phyloP scores from a whole-genome alignment of 2,888 invertebrate species.

The Marasmarcha lunaedactyla region DNA sequence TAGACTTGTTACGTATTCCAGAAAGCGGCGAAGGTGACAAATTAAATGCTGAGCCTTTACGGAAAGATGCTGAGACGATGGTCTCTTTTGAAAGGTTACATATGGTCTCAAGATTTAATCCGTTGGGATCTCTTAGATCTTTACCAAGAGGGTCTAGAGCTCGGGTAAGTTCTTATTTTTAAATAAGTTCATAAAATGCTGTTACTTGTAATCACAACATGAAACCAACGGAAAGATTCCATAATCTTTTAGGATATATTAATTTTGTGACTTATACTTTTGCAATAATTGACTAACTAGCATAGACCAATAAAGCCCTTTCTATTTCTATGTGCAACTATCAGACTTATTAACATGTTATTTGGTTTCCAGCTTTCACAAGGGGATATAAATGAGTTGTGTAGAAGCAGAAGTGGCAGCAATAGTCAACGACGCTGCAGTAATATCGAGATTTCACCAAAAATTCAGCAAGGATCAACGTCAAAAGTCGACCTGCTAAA shows the following conservation, averaged over 20 bases:
- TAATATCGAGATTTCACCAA: slow-evolving; percentile 61
- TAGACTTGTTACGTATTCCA: no score
- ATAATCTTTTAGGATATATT: no score
- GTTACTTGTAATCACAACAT: no score
- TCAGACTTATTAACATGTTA: background rate
- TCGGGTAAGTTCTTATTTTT: slow-evolving; percentile 30
- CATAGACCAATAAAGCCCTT: no score
- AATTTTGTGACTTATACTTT: no score
- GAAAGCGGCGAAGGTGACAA: slow-evolving; percentile 75
- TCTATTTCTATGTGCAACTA: no score
- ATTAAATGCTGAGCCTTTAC: slow-evolving; percentile 72
- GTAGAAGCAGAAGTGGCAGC: slow-evolving; percentile 59
- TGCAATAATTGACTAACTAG: no score
- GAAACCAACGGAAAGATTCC: no score
- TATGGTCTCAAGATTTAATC: slow-evolving; percentile 81
- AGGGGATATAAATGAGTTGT: slow-evolving; percentile 61
- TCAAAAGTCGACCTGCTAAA: slow-evolving; percentile 76
- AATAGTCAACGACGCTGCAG: slow-evolving; percentile 68
- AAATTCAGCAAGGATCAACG: slow-evolving; percentile 52
- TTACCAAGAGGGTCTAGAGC: slow-evolving; percentile 75
- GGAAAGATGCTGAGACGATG: slow-evolving; percentile 77
- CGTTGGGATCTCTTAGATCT: slow-evolving; percentile 80
- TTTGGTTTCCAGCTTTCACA: slow-evolving; percentile 50
- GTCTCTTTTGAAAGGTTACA: slow-evolving; percentile 79
- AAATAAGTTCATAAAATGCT: no score